Evolutionary conservation across 2,113 vertebrate genomes (phyloP).

Genomic region (Carassius auratus): DNA sequence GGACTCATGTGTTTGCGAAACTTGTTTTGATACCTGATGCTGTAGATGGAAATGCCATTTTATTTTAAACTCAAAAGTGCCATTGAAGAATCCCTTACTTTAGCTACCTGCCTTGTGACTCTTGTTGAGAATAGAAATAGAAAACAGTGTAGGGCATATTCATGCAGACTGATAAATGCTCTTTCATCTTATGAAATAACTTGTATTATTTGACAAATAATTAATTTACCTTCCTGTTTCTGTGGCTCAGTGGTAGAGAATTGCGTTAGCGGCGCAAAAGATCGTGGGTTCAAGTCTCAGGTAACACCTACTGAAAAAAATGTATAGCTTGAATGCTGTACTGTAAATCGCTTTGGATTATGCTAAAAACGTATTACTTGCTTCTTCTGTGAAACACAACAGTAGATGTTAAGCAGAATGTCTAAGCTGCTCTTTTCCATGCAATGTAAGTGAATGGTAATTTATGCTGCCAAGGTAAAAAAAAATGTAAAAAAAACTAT

Average conservation of each 20-base stretch:
- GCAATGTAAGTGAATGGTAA: not conserved
- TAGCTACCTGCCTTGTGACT: too few relatives aligned
- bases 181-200: not conserved
- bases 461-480: not conserved
- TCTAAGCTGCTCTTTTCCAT: not conserved
- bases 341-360: too few relatives aligned
- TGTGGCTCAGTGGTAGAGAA: too few relatives aligned
- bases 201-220: too few relatives aligned
- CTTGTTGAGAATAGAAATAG: too few relatives aligned
- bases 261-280: too few relatives aligned
- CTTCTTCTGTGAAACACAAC: not conserved
- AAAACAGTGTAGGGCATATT: not conserved
- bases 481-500: not conserved
- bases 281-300: too few relatives aligned
- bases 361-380: not conserved
- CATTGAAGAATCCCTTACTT: not conserved
- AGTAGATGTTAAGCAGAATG: not conserved
- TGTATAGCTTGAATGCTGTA: too few relatives aligned
- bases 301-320: too few relatives aligned
- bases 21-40: constrained; percentile 53
- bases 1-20: constrained; percentile 51
- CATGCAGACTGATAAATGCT: not conserved
- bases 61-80: constrained; percentile 14
- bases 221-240: too few relatives aligned
- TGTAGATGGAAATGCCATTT: not conserved